phyloP scores from a whole-genome alignment of 53 echinoderm and acorn worm species.

The Crossaster papposus region DNA sequence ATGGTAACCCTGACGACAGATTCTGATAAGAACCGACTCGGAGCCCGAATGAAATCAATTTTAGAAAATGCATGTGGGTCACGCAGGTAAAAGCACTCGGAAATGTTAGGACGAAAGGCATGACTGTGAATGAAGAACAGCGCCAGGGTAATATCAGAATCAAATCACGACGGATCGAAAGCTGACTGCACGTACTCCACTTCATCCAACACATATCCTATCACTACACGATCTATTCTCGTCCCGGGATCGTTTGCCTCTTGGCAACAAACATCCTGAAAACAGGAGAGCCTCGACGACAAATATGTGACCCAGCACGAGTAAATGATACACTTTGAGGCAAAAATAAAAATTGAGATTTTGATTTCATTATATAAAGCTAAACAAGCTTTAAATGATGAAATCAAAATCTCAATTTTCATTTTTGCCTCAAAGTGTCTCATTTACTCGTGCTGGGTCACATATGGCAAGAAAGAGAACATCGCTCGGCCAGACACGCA shows the following conservation, averaged over 20 bases:
- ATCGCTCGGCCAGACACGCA: background rate
- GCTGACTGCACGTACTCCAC: background rate
- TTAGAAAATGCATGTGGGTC: slow-evolving; percentile 4
- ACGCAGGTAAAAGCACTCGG: background rate
- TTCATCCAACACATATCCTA: background rate
- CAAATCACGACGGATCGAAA: background rate
- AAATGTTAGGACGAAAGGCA: background rate
- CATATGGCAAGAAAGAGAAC: no score
- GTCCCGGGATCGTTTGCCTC: background rate
- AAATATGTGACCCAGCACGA: background rate
- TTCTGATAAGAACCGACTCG: background rate
- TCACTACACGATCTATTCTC: background rate
- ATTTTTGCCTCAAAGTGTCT: no score
- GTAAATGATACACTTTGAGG: no score
- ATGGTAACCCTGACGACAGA: background rate
- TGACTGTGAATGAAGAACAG: background rate
- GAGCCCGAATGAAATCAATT: background rate
- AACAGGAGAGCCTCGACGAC: background rate
- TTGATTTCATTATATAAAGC: no score
- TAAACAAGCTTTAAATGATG: no score
- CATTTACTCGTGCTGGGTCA: no score
- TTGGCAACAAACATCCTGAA: background rate
- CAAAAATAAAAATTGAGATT: no score
- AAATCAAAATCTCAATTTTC: no score
- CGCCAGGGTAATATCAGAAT: background rate